A percentile compares a stretch with the other conserved stretches of the same genome.
phyloP scores from a whole-genome alignment of 2,797 vertebrate species.

The Amniataba percoides region DNA sequence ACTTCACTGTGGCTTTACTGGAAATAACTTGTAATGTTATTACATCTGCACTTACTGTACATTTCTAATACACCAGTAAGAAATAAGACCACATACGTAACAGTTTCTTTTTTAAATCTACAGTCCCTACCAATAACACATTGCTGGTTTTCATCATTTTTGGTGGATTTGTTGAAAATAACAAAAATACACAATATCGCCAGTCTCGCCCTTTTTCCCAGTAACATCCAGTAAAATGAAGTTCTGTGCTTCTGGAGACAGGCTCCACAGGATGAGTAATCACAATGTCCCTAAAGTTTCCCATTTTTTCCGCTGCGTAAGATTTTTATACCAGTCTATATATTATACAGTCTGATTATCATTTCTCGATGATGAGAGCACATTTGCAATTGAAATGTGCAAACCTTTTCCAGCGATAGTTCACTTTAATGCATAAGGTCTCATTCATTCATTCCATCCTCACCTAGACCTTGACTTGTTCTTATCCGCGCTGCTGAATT shows the following conservation, averaged over 20 bases:
- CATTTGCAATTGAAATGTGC: conserved; percentile 29
- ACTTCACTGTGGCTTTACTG: neutral
- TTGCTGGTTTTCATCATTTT: too few species aligned
- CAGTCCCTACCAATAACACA: too few species aligned
- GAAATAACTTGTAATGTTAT: neutral
- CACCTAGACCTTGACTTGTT: conserved; percentile 54
- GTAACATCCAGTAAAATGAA: too few species aligned
- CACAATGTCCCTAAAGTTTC: neutral
- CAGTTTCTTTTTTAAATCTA: too few species aligned
- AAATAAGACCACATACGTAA: neutral
- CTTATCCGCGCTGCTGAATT: conserved; percentile 55
- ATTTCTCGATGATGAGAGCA: neutral
- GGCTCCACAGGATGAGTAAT: neutral
- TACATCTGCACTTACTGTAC: neutral
- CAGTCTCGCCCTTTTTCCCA: too few species aligned
- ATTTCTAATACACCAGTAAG: neutral
- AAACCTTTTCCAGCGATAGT: neutral
- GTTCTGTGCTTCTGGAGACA: too few species aligned
- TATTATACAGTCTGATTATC: neutral
- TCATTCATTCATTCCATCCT: conserved; percentile 33
- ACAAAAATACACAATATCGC: neutral
- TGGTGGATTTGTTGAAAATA: too few species aligned
- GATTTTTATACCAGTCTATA: neutral
- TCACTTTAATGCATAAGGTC: conserved; percentile 26
- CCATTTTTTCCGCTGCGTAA: neutral